Evolutionary conservation across 2,888 invertebrate species (phyloP), one percentile per base, ranked within the genome.

Genomic region (Ypsolopha scabrella): DNA sequence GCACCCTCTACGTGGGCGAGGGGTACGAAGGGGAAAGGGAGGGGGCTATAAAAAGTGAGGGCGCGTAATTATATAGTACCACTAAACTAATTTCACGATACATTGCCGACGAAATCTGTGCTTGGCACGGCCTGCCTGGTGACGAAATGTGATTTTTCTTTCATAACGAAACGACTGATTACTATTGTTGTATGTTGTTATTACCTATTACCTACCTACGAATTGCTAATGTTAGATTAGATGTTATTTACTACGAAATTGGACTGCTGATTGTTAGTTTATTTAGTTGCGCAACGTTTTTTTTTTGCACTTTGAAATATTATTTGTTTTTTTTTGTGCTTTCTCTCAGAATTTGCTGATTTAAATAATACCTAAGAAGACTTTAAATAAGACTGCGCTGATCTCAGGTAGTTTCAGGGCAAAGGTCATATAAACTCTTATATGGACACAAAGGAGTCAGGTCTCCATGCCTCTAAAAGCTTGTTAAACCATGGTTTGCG

Each of bases 71-170:
- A 86, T 83, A 86, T 85, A 85, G 82, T 85, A 80, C 80, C 80
- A 82, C 80, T 83, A 86, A 86, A 85, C 86, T 86, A 85, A 86
- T 86, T 86, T 86, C 82, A 86, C 85, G 86, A 83, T 85, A 86
- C 83, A 85, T 83, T 83, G 86, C 80, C 81, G 73, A 70, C 80
- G 74, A 83, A 86, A 86, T 85, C 86, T 85, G 86, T 77, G 80
- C 83, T 76, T 81, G 85, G 86, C 85, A 85, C 85, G 75, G 73
- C 74, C 52, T 62, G 73, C 71, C 74, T 68, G 72, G 68, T 70
- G 66, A 58, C 72, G 61, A 76, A 81, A 81, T 76, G 74, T 73
- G 75, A 81, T 80, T 82, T 81, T 75, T 77, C 76, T 70, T 75
- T 79, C 73, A 72, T 68, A 73, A 67, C 70, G 65, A 67, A 77